phyloP scores from a whole-genome alignment of 2,888 invertebrate genomes.

The Buathra laborator region DNA sequence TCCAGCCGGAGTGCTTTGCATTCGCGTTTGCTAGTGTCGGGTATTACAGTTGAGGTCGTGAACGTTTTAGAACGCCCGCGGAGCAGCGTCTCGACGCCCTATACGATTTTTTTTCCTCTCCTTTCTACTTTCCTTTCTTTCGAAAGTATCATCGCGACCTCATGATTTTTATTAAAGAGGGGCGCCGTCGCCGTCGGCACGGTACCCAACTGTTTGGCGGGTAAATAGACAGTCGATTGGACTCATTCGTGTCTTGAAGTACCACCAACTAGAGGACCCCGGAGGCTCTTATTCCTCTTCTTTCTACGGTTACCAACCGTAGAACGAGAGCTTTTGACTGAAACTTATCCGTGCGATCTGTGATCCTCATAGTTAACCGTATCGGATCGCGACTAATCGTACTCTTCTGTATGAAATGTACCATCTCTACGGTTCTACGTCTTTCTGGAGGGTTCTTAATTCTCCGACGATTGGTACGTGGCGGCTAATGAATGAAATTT shows the following conservation, averaged over 20 bases:
- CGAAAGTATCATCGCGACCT: slow-evolving; percentile 32
- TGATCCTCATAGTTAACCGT: slow-evolving; percentile 75
- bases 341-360: slow-evolving; percentile 80
- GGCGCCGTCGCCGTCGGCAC: slow-evolving; percentile 47
- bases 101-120: slow-evolving; percentile 51
- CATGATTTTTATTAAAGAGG: slow-evolving; percentile 58
- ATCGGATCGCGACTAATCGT: slow-evolving; percentile 76
- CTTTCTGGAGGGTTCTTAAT: slow-evolving; percentile 65
- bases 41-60: slow-evolving; percentile 75
- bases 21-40: slow-evolving; percentile 46
- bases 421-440: slow-evolving; percentile 51
- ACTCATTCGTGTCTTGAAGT: slow-evolving; percentile 57
- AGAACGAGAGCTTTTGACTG: slow-evolving; percentile 38
- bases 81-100: slow-evolving; percentile 60
- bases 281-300: slow-evolving; percentile 20
- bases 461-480: slow-evolving; percentile 26
- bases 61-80: slow-evolving; percentile 71
- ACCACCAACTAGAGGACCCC: slow-evolving; percentile 37
- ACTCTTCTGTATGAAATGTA: slow-evolving; percentile 52
- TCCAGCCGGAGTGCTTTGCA: slow-evolving; percentile 48
- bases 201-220: slow-evolving; percentile 74
- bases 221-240: slow-evolving; percentile 82
- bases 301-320: slow-evolving; percentile 23
- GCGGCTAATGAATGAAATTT: slow-evolving; percentile 37
- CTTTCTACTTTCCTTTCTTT: slow-evolving; percentile 56